Base-by-base conservation (phyloP, 2,797 vertebrate genomes). In the Clarias pachynema region DNA sequence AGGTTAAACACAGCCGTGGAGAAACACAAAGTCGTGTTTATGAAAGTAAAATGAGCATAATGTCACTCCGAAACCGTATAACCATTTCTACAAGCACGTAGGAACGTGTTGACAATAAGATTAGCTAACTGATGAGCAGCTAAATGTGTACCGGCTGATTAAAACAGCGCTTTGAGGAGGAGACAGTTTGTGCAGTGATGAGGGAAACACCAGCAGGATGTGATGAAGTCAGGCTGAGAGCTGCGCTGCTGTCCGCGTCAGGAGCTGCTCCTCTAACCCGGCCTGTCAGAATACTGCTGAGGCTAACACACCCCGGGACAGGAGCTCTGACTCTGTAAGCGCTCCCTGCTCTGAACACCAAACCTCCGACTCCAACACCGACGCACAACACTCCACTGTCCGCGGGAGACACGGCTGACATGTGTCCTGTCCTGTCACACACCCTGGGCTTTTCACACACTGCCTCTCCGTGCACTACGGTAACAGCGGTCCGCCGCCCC, bases 401-500 rank as follows among this genome's bases (percentile, higher is more conserved):
- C 29, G 6, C 34, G 12, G 34, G 37, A 37, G 53, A 80, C 56
- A 72, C 60, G 40, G 79, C 74, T 34, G 40, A 83, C 74, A 81
- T 29, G 83, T 63, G 86, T 80, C 80, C 81, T 12, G 63, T 31
- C 57, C 56, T 72, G 80, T 75, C 69, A 29, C 53, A 56, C 59
- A 56, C 59, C 22, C 57, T 62, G 22, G 31, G 10, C 8, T 22
- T 37, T 70, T 20, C 44, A 72, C 22, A 56, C 18, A 6, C 66
- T 86, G 66, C 56, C 65, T 88, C 85, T 88, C 85, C 86, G 86
- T 79, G 81, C 88, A 86, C 75, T 69, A 83, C 86, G 83, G 53
- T 79, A 89, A 86, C 63, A 77, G 60, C 84, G 66, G 56, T 87
- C 88, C 85, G 85, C 86, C 77, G 77, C 83, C 86, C 89, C 89